Conservation (phyloP, 2,888 invertebrate genomes). For the Platypus cylindrus region DNA sequence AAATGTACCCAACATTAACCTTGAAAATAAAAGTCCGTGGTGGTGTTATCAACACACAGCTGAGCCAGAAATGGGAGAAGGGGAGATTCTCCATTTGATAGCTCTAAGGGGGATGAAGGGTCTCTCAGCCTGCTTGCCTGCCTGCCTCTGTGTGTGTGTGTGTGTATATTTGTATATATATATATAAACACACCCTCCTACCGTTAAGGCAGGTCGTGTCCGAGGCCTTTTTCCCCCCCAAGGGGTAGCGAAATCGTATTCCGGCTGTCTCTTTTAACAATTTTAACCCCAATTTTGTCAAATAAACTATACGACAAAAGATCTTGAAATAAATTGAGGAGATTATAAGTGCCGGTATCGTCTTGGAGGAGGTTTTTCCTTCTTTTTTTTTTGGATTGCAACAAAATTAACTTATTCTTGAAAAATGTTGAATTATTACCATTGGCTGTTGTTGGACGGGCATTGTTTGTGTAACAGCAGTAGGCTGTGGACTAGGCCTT, state of each 20-base stretch:
- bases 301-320: conserved; percentile 23
- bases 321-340: no score
- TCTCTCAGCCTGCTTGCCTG: no score
- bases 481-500: conserved; percentile 31
- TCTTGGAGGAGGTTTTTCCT: no score
- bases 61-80: no score
- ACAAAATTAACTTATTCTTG: no score
- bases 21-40: conserved; percentile 24
- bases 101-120: conserved; percentile 22
- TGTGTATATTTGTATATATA: no score
- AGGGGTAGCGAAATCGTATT: conserved; percentile 24
- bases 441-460: conserved; percentile 36
- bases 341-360: no score
- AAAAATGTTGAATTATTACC: conserved; percentile 28
- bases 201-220: conserved; percentile 28
- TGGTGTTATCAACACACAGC: conserved; percentile 24
- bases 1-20: conserved; percentile 19
- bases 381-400: no score
- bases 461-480: conserved; percentile 27
- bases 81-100: conserved; percentile 19
- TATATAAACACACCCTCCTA: conserved; percentile 23
- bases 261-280: conserved; percentile 24
- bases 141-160: no score
- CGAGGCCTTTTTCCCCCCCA: conserved; percentile 21
- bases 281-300: conserved; percentile 22